Evolutionary conservation across 2,888 invertebrate genomes (phyloP).

Genomic region (Tetragnatha montana): DNA sequence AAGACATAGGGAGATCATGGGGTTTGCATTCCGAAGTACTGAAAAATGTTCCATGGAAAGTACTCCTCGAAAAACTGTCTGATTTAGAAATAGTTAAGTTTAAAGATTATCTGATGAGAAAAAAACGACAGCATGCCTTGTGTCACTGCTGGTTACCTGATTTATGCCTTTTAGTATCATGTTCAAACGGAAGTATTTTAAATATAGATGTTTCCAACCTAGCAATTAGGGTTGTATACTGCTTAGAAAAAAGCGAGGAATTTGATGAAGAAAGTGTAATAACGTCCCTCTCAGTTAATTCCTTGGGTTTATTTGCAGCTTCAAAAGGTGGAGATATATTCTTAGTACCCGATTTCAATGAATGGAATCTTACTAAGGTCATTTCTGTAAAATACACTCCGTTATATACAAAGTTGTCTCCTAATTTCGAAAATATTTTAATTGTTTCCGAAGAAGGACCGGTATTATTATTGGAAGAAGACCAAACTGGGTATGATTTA

Average conservation of each 20-base stretch:
- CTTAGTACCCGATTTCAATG: background rate
- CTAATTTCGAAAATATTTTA: constrained; percentile 17
- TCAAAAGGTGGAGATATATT: constrained; percentile 35
- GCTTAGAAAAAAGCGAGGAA: background rate
- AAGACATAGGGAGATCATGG: constrained; percentile 35
- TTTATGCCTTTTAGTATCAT: constrained; percentile 30
- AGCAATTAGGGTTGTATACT: constrained; percentile 3
- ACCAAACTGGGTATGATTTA: background rate
- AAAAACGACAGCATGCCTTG: background rate
- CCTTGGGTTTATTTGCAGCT: constrained; percentile 25
- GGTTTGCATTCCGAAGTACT: constrained; percentile 49
- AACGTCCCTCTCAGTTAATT: constrained; percentile 10
- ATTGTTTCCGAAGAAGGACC: background rate
- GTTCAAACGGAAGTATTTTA: constrained; percentile 21
- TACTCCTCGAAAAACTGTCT: constrained; percentile 16
- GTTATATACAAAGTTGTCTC: constrained; percentile 28
- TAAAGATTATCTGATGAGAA: constrained; percentile 35
- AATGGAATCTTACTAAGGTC: constrained; percentile 8
- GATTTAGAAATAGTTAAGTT: constrained; percentile 37
- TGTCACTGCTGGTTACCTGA: constrained; percentile 47
- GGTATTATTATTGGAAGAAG: background rate
- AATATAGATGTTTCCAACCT: background rate
- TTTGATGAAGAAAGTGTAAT: background rate
- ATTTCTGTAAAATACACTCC: background rate
- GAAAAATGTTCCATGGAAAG: constrained; percentile 8